Evolutionary conservation across 30 jellyfish, hydroid and myxozoan genomes (phyloP), one percentile per base, ranked within the genome.

Genomic region (Aurelia aurita): DNA sequence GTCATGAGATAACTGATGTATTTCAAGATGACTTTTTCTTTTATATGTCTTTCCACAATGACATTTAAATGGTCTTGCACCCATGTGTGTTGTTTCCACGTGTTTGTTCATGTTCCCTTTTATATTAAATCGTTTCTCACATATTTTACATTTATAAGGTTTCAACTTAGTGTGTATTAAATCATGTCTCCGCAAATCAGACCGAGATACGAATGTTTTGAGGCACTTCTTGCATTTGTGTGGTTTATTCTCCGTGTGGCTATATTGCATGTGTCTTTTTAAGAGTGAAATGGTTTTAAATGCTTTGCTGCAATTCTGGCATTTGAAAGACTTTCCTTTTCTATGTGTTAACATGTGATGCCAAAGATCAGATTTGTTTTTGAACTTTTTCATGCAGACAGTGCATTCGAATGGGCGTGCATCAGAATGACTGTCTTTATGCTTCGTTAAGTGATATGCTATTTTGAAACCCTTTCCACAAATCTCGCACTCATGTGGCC

Each of bases 401-500:
- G 11, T 22, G 67, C 67, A 55, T 10, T 55, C 67, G 14, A 10
- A 55, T 0, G 29, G 25, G 25, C 67, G 67, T 10, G 19, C 67
- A 5, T 55, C 31, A 19, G 67, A 55, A 55, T 55, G 67, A 19
- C 29, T 55, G 12, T 22, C 29, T 55, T 5, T 16, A 22, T 55
- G 67, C 67, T 0, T 9, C 6, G 67, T 12, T n/a, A 55, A 22
- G 12, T n/a, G 29, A 6, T 55, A 22, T n/a, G 13, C 27, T 22
- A 22, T 1, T 55, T 55, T 55, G 2, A 55, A 55, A 55, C 46
- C 21, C 77, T 64, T 64, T n/a, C 29, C 29, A 55, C 67, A 55
- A 55, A 22, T 55, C 25, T 55, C 67, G 67, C 67, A 55, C 14
- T 55, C 29, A 55, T 55, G 67, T 19, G 67, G 67, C 67, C 67